A percentile compares a stretch with the other conserved stretches of the same genome.
Evolutionary conservation across 1,140 invertebrate genomes (phyloP).

Genomic region (Papilio aristodemus): DNA sequence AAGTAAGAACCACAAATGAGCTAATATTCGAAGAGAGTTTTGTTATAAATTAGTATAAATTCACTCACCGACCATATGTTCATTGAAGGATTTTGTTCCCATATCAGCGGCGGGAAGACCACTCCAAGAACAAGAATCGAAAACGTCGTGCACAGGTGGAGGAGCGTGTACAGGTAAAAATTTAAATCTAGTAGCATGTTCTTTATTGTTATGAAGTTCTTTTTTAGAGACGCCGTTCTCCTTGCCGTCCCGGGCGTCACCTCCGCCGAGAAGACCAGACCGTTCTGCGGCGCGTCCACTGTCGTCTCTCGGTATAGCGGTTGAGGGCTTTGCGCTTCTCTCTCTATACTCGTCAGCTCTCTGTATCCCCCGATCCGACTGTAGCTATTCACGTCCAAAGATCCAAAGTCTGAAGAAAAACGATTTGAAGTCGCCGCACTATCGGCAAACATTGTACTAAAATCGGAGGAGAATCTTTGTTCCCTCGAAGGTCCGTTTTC

Average conservation of each 20-base stretch:
- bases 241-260: conserved; percentile 62
- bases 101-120: conserved; percentile 66
- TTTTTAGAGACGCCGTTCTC: conserved; percentile 68
- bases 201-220: conserved; percentile 70
- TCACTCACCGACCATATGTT: conserved; percentile 70
- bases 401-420: conserved; percentile 67
- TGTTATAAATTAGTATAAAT: neutral
- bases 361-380: conserved; percentile 58
- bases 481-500: conserved; percentile 49
- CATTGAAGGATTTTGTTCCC: conserved; percentile 65
- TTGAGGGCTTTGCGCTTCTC: conserved; percentile 57
- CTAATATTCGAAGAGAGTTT: no score
- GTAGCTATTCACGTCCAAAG: conserved; percentile 53
- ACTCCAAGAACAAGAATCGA: conserved; percentile 66
- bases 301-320: conserved; percentile 77
- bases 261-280: conserved; percentile 60
- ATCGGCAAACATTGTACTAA: conserved; percentile 50
- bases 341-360: conserved; percentile 67
- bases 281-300: conserved; percentile 55
- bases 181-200: conserved; percentile 71
- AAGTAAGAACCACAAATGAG: no score
- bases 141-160: conserved; percentile 68
- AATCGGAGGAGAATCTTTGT: conserved; percentile 64
- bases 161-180: conserved; percentile 73
- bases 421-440: conserved; percentile 40